Conservation (phyloP, 2,888 invertebrate species). For the Gastrophysa polygoni region DNA sequence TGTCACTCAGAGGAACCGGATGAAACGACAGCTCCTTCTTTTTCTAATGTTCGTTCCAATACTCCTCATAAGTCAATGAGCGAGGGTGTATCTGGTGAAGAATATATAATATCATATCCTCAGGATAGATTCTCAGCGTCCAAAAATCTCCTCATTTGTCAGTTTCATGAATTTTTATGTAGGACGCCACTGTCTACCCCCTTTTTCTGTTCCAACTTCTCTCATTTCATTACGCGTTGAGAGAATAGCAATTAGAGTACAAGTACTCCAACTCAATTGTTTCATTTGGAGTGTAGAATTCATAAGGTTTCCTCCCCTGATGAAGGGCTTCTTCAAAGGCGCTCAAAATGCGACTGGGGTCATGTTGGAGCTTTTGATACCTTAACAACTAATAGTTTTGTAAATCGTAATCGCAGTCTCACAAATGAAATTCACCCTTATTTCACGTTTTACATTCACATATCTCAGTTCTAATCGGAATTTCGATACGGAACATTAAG, state of each 20-base stretch:
- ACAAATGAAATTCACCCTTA: not conserved
- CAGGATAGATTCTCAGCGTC: no score
- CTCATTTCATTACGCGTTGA: constrained; percentile 26
- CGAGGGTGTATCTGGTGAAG: no score
- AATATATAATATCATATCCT: no score
- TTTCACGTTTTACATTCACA: no score
- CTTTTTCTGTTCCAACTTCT: constrained; percentile 22
- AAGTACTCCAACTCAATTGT: constrained; percentile 28
- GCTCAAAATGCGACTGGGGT: constrained; percentile 6
- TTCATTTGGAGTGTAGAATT: constrained; percentile 27
- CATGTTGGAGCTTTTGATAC: not conserved
- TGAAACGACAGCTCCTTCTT: no score
- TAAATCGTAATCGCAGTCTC: not conserved
- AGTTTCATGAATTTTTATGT: no score
- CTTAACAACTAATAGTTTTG: not conserved
- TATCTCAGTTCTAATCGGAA: no score
- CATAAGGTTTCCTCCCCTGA: constrained; percentile 22
- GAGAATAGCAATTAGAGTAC: constrained; percentile 32
- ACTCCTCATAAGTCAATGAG: no score
- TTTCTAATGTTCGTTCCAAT: no score
- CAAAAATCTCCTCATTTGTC: no score
- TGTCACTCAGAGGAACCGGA: no score
- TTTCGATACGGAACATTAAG: no score
- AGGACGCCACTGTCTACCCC: constrained; percentile 12
- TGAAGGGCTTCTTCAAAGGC: constrained; percentile 21